Conservation (phyloP, 2,113 vertebrate genomes). For the Chionodraco myersi region DNA sequence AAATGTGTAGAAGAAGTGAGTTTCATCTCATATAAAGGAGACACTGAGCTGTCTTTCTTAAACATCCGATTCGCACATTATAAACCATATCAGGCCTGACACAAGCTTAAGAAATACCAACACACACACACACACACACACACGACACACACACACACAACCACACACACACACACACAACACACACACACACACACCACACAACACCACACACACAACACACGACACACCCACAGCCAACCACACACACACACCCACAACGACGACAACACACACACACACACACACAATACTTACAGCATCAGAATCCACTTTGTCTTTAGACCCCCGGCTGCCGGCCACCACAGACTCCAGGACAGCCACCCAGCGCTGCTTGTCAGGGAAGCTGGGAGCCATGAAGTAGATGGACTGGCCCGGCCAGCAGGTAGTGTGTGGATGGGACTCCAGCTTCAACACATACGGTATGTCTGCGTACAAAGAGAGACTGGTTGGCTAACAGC, state of each 20-base stretch:
- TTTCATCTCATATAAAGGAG: slow-evolving; percentile 25
- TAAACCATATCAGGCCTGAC: slow-evolving; percentile 1
- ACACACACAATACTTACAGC: slow-evolving; percentile 87
- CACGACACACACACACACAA: no score
- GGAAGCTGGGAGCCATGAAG: slow-evolving; percentile 97
- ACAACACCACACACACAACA: no score
- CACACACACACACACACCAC: no score
- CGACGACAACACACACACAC: no score
- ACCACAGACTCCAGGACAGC: slow-evolving; percentile 96
- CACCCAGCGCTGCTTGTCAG: slow-evolving; percentile 99
- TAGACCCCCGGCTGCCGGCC: slow-evolving; percentile 91
- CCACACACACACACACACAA: no score
- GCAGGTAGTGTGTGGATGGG: slow-evolving; percentile 96
- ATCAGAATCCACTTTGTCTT: slow-evolving; percentile 95
- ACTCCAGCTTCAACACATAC: slow-evolving; percentile 97
- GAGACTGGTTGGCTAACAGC: not conserved
- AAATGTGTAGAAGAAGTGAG: slow-evolving; percentile 16
- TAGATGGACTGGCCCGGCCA: slow-evolving; percentile 98
- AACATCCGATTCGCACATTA: slow-evolving; percentile 2
- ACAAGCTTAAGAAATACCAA: not conserved
- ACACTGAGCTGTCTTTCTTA: slow-evolving; percentile 14
- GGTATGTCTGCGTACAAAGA: slow-evolving; percentile 88
- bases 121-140: not conserved
- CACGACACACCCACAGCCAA: no score
- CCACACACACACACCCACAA: no score